Evolutionary conservation across 2,888 invertebrate genomes (phyloP).

Genomic region (Rhyacophila evoluta): DNA sequence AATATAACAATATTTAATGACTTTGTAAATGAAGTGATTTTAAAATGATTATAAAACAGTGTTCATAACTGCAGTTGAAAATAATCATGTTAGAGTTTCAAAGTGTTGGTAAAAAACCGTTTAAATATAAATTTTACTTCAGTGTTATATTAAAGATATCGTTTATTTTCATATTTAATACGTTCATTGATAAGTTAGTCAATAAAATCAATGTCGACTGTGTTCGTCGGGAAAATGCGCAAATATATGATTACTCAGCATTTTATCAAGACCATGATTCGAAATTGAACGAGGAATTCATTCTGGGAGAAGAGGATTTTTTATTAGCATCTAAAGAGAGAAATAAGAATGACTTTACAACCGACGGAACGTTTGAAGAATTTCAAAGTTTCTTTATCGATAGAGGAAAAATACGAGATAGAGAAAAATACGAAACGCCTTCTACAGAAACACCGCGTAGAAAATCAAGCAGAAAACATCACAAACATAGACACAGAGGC

Average conservation of each 20-base stretch:
- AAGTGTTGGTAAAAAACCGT: constrained; percentile 11
- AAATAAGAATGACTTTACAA: constrained; percentile 31
- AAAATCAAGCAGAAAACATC: constrained; percentile 48
- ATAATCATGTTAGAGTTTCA: constrained; percentile 33
- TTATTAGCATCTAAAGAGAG: constrained; percentile 6
- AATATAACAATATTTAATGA: background rate
- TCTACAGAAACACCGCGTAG: constrained; percentile 32
- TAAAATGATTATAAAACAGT: background rate
- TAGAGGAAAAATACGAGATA: constrained; percentile 28
- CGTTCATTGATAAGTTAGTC: background rate
- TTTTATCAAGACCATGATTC: constrained; percentile 46
- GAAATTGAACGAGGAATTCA: constrained; percentile 33
- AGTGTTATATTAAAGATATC: background rate
- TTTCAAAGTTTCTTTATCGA: constrained; percentile 45
- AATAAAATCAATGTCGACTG: constrained; percentile 12
- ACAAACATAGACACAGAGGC: constrained; percentile 52
- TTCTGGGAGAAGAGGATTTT: constrained; percentile 29
- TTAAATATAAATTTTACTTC: background rate
- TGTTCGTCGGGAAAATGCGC: background rate
- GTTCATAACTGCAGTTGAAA: background rate
- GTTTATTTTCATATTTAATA: background rate
- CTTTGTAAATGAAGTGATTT: background rate
- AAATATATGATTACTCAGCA: constrained; percentile 40
- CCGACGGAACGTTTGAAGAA: constrained; percentile 34
- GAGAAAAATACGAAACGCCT: constrained; percentile 32